Percentiles rank a stretch among this genome's conserved stretches.
These are phyloP conservation scores for Drosophila pseudoobscura DNA, from an alignment of 1,140 invertebrate species.

Conservation along the genomic window DNA sequence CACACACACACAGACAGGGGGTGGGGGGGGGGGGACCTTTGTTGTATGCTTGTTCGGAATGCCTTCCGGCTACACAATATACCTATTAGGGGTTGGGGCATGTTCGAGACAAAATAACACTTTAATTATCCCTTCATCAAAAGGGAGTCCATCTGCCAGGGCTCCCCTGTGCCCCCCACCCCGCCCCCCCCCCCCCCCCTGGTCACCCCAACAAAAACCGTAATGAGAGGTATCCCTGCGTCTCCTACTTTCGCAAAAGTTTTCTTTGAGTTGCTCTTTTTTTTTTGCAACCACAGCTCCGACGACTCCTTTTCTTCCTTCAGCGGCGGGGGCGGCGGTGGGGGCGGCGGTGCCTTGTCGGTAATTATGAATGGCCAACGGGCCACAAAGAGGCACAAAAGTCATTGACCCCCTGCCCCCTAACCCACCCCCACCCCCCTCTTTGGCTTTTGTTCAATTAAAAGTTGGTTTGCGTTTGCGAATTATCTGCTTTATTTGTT, in stretches of 20 bases:
- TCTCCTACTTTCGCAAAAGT: background rate
- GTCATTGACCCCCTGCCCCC: slow-evolving; percentile 58
- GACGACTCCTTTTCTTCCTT: slow-evolving; percentile 45
- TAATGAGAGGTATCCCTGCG: background rate
- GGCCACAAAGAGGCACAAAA: slow-evolving; percentile 40
- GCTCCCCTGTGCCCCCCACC: no score
- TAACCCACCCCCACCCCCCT: background rate
- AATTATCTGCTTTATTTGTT: slow-evolving; percentile 48
- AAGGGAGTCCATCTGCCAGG: no score
- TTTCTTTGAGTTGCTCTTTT: slow-evolving; percentile 30
- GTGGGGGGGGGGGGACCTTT: slow-evolving; percentile 23
- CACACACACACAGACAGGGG: slow-evolving; percentile 31
- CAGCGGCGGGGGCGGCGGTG: slow-evolving; percentile 5
- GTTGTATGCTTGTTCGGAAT: slow-evolving; percentile 49
- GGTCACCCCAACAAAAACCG: no score
- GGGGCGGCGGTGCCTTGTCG: slow-evolving; percentile 20
- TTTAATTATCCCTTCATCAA: no score
- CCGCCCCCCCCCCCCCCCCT: no score
- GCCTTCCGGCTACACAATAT: slow-evolving; percentile 15
- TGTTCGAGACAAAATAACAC: background rate
- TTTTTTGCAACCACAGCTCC: slow-evolving; percentile 39
- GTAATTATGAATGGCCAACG: slow-evolving; percentile 78
- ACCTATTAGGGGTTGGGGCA: slow-evolving; percentile 7
- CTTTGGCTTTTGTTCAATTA: slow-evolving; percentile 63
- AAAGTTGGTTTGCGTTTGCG: slow-evolving; percentile 47